Evolutionary conservation across 2,113 vertebrate genomes (phyloP), one percentile per base, ranked within the genome.

Genomic region (Sinocyclocheilus anophthalmus): DNA sequence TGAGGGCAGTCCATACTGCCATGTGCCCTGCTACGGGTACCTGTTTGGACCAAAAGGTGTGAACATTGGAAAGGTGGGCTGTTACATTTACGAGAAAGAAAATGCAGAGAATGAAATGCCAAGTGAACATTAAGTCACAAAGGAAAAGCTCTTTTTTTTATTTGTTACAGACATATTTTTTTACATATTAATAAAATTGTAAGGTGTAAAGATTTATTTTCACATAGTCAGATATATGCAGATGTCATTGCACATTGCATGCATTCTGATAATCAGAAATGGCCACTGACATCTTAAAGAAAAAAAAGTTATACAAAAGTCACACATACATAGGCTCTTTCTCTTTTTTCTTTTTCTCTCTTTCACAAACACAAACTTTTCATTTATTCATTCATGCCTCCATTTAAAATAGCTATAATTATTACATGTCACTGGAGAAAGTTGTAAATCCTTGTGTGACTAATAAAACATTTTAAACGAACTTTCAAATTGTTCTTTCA

Each of bases 1-100:
- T 85, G 93, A 94, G 0, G 94, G 94, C 48, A 87, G 77, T 37
- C 94, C 94, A 7, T 94, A 94, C 89, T 95, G 94, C 87, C 94
- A 94, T 73, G 92, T 95, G 7, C 94, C 94, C 86, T 94, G 94
- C 90, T 95, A 95, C 9, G 94, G 94, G 24, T 93, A 93, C 91
- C 93, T 95, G 86, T 95, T 94, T 90, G 94, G 94, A 65, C 94
- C 94, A 81, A 95, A 93, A 94, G 94, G 94, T 90, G 94, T 95
- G 89, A 95, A 95, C 88, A 95, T 95, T 75, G 94, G 94, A 2
- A 87, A 93, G 39, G 94, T 95, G 73, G 94, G 94, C 84, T 95
- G 94, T 90, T 95, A 95, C 87, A 84, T 94, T 85, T 95, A 95
- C 53, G 92, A 94, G 37, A 81, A 90, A 72, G 88, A 90, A 61